Evolutionary conservation across 1,140 invertebrate genomes (phyloP), one percentile per base, ranked within the genome.

Genomic region (Drosophila bipectinata): DNA sequence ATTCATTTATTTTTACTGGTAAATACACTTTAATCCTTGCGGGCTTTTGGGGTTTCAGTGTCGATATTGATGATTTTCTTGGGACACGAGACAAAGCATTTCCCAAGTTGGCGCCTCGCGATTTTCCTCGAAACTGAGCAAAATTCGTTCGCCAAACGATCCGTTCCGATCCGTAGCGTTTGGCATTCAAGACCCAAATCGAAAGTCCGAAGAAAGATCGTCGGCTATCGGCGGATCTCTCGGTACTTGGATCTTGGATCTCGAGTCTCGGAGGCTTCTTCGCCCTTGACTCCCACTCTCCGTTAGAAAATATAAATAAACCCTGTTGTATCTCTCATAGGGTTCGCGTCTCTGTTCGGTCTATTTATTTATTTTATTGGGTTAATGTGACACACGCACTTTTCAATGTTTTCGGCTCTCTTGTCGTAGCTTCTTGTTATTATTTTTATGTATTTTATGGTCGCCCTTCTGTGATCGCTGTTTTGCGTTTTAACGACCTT

Each of bases 71-170:
- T 52, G 59, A 44, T 73, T 52, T 41, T 66, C 28, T 24, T 49
- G 51, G 77, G 58, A 60, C 66, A 87, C 72, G 53, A 88, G 64
- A 59, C 73, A 77, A 77, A 64, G 56, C 73, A 77, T 87, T 82
- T 79, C 75, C 83, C 84, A 78, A 72, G 82, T 87, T 87, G 83
- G 64, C 82, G 82, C 83, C 83, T 72, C 83, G 82, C 84, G 79
- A 88, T 79, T 87, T 87, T 81, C 78, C 79, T 87, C 83, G 66
- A 74, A 82, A 82, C 79, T 82, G 82, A 83, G 79, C 66, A 53
- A 75, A 87, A 49, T 47, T 64, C 64, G 74, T 78, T 78, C 71
- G 82, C 66, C 79, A 73, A 78, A 76, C 68, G 74, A 79, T 60
- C 34, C 34, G 34, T 12, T 37, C 34, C 34, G 34, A 37, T 37